Base-by-base conservation (phyloP, 2,888 invertebrate species). In the Drosophila paracracens region DNA sequence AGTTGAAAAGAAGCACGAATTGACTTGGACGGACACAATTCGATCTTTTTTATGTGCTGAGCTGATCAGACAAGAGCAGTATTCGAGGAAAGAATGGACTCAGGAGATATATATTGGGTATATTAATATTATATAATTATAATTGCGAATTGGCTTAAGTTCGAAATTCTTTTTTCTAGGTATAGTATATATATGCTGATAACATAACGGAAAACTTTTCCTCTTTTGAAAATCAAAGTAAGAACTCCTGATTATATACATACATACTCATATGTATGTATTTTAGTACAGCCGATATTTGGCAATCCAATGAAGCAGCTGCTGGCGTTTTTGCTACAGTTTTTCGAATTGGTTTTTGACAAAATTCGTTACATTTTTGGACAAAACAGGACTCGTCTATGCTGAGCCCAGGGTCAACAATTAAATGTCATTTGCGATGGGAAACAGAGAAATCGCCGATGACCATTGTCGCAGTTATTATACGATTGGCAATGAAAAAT, bases 351-450 rank as follows among this genome's bases (percentile, higher is more conserved):
- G 29, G 35, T 68, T 74, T 50, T 61, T 40, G 53, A 0, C 16
- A 18, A 80, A 89, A 75, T 76, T 61, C 86, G 86, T 88, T 90
- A 83, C 68, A 72, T 81, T 84, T 88, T 33, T 46, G 53, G 53
- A 50, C 72, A 57, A 8, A 57, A 56, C 63, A 66, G 66, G 63
- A 65, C 33, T 53, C 35, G 29, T 13, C 53, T 5, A 40, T 53
- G 36, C 58, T 35, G 18, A 53, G 27, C 31, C 65, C 66, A 70
- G 77, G 90, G 83, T 88, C 89, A 87, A 88, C 90, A 88, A 88
- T 90, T 87, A 87, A 87, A 90, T 81, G 86, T 18, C 87, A 86
- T 82, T 86, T 73, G 72, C 63, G 80, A 88, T 85, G 80, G 80
- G 72, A 73, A 89, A 73, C 76, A 71, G 25, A 27, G 57, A 16